Conservation (phyloP, 2,113 vertebrate species). For the Rhabdornis inornatus region DNA sequence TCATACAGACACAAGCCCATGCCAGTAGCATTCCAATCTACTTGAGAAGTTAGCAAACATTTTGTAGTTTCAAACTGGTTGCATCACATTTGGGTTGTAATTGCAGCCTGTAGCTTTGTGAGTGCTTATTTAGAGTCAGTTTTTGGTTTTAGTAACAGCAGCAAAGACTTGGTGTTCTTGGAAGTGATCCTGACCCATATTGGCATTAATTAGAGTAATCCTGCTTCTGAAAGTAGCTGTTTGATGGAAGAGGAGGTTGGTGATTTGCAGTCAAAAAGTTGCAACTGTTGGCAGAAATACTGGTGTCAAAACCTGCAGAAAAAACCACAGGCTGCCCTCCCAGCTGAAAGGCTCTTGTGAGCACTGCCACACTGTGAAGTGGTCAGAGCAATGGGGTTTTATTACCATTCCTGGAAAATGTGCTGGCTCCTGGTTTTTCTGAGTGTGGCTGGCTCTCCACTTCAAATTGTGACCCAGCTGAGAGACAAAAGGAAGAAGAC, state of each 20-base stretch:
- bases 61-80: not conserved
- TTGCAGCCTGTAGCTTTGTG: not conserved
- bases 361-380: not conserved
- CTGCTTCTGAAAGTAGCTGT: not conserved
- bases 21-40: not conserved
- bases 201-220: not conserved
- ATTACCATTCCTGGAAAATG: not conserved
- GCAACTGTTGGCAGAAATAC: not conserved
- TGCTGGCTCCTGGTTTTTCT: not conserved
- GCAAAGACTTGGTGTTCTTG: not conserved
- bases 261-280: not conserved
- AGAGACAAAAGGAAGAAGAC: not conserved
- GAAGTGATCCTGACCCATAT: not conserved
- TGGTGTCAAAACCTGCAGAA: not conserved
- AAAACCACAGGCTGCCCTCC: not conserved
- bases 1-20: not conserved
- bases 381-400: not conserved
- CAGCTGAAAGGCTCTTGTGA: not conserved
- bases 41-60: not conserved
- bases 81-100: not conserved
- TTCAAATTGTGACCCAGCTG: not conserved
- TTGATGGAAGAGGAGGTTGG: not conserved
- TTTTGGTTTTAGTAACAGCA: not conserved
- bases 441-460: not conserved
- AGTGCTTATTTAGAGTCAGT: not conserved